Evolutionary conservation across 2,797 vertebrate species (phyloP), one percentile per base, ranked within the genome.

Genomic region (Percopsis omiscomaycus): DNA sequence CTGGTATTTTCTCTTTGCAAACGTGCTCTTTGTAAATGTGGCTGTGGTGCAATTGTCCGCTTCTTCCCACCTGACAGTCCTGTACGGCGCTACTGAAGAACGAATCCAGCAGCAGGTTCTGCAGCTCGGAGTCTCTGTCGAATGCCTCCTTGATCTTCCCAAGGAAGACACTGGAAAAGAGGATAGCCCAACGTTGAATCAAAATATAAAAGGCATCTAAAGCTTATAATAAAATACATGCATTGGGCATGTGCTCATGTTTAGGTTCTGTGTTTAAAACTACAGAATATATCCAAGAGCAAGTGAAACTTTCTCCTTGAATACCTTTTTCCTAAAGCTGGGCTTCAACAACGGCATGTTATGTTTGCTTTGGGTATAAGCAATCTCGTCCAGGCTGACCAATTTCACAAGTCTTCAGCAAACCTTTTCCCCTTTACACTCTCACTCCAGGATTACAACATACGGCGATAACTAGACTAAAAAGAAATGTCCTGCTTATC

Each of bases 91-190:
- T 88, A 78, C 89, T 96, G 84, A 99, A 98, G 89, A 99, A 99
- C 64, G 70, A 74, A 68, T 99, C 95, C 59, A 99, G 81, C 60
- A 99, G 90, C 49, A 99, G 86, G 82, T 94, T 99, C 89, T 96
- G 94, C 61, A 99, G 93, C 1, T 91, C 86, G 0, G 92, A 69
- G 63, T 96, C 93, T 30, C 92, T 82, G 81, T 97, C 97, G 69
- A 99, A 99, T 0, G 97, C 97, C 56, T 98, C 96, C 84, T 98
- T 99, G 86, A 99, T 99, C 88, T 97, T 94, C 27, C 95, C 98
- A 73, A 99, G 87, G 89, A 99, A 99, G 12, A 95, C 96, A 55
- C 98, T 99, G 86, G 11, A 42, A 62, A 15, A 14, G n/a, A 56
- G 4, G 22, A 60, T 42, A 71, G 1, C 28, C 44, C 55, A 54